These are phyloP conservation scores for Eulemur rufifrons DNA, from an alignment of 2,113 vertebrate genomes.

Conservation along the genomic window DNA sequence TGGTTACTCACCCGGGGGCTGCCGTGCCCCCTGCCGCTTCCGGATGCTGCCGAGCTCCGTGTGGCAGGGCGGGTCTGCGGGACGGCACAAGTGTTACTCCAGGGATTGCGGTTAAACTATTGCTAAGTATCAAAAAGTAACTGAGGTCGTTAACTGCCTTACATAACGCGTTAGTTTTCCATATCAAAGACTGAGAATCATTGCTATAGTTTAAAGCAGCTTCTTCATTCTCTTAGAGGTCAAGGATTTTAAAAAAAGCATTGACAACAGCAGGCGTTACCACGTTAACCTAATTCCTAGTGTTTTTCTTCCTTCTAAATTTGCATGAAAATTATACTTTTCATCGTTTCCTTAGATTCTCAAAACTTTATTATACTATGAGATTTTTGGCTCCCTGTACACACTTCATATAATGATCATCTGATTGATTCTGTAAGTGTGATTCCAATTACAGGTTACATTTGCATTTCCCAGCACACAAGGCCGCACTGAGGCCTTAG, in stretches of 20 bases:
- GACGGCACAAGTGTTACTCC: slow-evolving; percentile 68
- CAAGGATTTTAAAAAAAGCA: background rate
- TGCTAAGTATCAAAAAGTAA: background rate
- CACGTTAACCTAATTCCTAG: background rate
- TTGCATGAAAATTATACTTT: background rate
- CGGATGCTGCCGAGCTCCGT: slow-evolving; percentile 92
- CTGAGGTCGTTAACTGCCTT: background rate
- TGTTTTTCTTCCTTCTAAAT: background rate
- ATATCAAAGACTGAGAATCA: background rate
- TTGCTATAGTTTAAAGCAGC: background rate
- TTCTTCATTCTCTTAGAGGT: background rate
- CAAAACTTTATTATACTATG: background rate
- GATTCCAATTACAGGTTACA: background rate
- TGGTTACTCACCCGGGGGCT: slow-evolving; percentile 91
- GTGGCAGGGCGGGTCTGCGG: slow-evolving; percentile 95
- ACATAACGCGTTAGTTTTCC: background rate
- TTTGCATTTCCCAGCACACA: background rate
- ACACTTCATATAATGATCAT: background rate
- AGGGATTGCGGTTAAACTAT: slow-evolving; percentile 32
- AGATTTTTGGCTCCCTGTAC: background rate
- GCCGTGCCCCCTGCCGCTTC: slow-evolving; percentile 92
- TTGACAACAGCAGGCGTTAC: background rate
- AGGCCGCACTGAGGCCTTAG: background rate
- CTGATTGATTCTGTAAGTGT: rapidly evolving
- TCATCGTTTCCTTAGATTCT: background rate